Percentiles rank a stretch among this genome's conserved stretches.
Conservation (phyloP, 2,113 vertebrate species). For the Tor tambroides region DNA sequence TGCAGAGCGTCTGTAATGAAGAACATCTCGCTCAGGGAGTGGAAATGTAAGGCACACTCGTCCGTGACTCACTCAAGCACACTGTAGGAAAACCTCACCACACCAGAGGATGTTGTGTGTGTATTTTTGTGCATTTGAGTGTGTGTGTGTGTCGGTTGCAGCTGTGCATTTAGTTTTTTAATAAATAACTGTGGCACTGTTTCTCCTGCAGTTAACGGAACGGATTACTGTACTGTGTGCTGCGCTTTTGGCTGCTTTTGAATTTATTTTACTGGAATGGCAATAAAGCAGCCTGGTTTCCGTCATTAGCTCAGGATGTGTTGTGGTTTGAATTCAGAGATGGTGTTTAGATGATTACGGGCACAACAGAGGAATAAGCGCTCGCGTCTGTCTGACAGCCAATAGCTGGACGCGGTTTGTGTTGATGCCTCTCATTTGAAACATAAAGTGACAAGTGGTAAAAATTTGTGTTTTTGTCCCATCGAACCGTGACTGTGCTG, state of each 20-base stretch:
- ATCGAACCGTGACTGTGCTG: too few relatives aligned
- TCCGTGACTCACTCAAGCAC: slow-evolving; percentile 62
- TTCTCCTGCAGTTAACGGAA: slow-evolving; percentile 61
- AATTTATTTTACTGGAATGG: slow-evolving; percentile 73
- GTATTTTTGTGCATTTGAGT: background rate
- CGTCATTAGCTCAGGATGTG: slow-evolving; percentile 51
- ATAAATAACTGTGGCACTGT: slow-evolving; percentile 66
- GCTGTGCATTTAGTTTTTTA: slow-evolving; percentile 66
- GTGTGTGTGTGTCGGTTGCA: slow-evolving; percentile 55
- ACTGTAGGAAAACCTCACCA: slow-evolving; percentile 53
- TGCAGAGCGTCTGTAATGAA: slow-evolving; percentile 33
- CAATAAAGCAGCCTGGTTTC: slow-evolving; percentile 51
- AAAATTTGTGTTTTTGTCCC: too few relatives aligned
- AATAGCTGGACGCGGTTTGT: background rate
- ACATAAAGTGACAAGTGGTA: background rate
- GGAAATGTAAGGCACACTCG: slow-evolving; percentile 69
- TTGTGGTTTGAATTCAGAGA: background rate
- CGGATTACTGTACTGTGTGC: slow-evolving; percentile 67
- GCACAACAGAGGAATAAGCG: background rate
- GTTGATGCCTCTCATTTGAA: background rate
- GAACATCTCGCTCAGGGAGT: slow-evolving; percentile 57
- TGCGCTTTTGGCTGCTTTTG: slow-evolving; percentile 31
- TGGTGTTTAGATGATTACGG: background rate
- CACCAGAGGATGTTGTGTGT: slow-evolving; percentile 39
- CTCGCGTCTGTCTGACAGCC: background rate